Evolutionary conservation across 2,113 vertebrate species (phyloP).

Genomic region (Tragelaphus strepsiceros): DNA sequence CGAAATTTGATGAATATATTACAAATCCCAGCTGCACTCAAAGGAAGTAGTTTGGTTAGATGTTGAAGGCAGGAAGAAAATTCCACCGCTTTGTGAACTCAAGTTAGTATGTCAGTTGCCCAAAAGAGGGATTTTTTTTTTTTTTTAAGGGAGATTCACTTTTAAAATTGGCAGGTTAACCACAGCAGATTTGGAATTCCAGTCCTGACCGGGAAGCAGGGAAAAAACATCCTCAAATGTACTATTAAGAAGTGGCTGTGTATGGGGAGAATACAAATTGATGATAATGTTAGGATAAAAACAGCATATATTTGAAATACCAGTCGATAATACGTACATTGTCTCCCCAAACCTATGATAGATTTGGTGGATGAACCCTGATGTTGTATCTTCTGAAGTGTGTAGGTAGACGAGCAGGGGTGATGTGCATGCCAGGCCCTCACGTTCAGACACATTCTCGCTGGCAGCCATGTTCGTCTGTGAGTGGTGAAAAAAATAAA

Average conservation of each 20-base stretch:
- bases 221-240: background rate
- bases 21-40: background rate
- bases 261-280: background rate
- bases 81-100: background rate
- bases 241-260: background rate
- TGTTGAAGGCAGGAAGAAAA: background rate
- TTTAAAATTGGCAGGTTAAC: slow-evolving; percentile 24
- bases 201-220: background rate
- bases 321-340: background rate
- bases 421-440: background rate
- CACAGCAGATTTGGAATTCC: slow-evolving; percentile 13
- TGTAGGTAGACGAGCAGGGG: background rate
- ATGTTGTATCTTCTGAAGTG: background rate
- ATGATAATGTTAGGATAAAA: slow-evolving; percentile 49
- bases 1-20: background rate
- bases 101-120: background rate
- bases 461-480: slow-evolving; percentile 6
- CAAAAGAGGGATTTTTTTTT: background rate
- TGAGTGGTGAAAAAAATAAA: background rate
- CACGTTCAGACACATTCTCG: background rate
- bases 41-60: background rate
- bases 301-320: background rate
- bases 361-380: background rate
- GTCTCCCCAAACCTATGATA: background rate
- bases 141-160: background rate